phyloP scores from a whole-genome alignment of 2,113 vertebrate species.

The Zootoca vivipara region DNA sequence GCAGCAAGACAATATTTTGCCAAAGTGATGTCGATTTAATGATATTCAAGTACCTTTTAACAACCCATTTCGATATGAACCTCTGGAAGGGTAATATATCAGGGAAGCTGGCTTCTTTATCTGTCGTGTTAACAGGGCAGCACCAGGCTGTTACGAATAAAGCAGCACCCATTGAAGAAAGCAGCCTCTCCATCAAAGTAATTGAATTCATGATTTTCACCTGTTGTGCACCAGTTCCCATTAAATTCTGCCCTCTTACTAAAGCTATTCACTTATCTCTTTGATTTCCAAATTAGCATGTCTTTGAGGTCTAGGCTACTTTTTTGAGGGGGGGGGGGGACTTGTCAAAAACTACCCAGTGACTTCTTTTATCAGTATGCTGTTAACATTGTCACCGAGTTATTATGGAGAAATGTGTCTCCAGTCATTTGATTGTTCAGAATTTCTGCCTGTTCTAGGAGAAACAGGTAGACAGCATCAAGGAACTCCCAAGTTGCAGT shows the following conservation, averaged over 20 bases:
- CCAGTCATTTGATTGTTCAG: neutral
- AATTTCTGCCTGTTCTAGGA: neutral
- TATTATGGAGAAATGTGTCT: neutral
- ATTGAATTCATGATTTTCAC: slow-evolving; percentile 4
- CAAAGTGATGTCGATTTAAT: slow-evolving; percentile 65
- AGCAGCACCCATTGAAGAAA: neutral
- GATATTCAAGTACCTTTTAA: slow-evolving; percentile 57
- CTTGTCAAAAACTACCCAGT: neutral
- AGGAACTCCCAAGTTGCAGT: neutral
- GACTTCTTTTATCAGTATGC: neutral
- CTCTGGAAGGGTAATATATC: slow-evolving; percentile 42
- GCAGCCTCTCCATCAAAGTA: neutral
- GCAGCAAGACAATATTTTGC: slow-evolving; percentile 64
- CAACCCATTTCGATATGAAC: slow-evolving; percentile 56
- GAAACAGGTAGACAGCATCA: neutral
- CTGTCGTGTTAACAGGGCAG: slow-evolving; percentile 27
- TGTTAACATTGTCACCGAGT: neutral
- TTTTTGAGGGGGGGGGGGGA: neutral
- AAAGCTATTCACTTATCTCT: slow-evolving; percentile 6
- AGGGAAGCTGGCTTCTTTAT: slow-evolving; percentile 40
- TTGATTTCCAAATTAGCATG: slow-evolving; percentile 20
- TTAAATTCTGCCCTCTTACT: neutral
- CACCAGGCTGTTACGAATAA: slow-evolving; percentile 39
- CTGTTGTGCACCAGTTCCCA: neutral
- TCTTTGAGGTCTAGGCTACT: neutral